These are phyloP conservation scores for Xestia c-nigrum DNA, from an alignment of 2,888 invertebrate genomes.

Conservation along the genomic window DNA sequence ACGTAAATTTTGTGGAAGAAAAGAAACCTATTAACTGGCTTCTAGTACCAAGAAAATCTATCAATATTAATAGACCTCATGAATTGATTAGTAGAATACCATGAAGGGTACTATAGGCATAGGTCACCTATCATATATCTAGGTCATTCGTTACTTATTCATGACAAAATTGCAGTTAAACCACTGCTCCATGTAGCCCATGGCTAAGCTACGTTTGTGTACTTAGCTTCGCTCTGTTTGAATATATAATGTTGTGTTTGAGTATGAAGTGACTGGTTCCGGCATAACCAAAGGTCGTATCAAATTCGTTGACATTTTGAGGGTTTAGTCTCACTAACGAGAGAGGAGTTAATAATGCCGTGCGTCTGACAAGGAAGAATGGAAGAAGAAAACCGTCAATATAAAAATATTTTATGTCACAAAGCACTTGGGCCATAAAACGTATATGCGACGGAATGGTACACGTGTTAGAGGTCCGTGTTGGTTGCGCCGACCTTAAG, in stretches of 20 bases:
- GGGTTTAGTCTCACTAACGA: too few relatives aligned
- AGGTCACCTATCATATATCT: not conserved
- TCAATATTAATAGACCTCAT: not conserved
- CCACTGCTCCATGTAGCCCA: not conserved
- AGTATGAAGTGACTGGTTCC: not conserved
- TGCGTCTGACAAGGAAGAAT: too few relatives aligned
- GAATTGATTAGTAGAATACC: constrained; percentile 10
- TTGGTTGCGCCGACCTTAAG: too few relatives aligned
- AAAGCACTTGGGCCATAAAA: too few relatives aligned
- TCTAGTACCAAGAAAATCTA: constrained; percentile 1
- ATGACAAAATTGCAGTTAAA: not conserved
- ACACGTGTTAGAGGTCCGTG: too few relatives aligned
- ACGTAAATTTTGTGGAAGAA: not conserved
- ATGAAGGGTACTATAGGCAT: not conserved
- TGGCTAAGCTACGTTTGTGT: not conserved
- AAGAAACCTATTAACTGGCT: not conserved
- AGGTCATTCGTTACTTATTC: constrained; percentile 30
- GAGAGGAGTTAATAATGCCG: too few relatives aligned
- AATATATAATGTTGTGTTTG: not conserved
- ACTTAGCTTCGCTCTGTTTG: not conserved
- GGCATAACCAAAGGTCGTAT: too few relatives aligned
- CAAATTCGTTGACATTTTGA: too few relatives aligned
- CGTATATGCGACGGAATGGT: too few relatives aligned
- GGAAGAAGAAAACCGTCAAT: too few relatives aligned
- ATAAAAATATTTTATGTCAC: too few relatives aligned